Conservation (phyloP, 2,113 vertebrate species). For the Dipodomys spectabilis region DNA sequence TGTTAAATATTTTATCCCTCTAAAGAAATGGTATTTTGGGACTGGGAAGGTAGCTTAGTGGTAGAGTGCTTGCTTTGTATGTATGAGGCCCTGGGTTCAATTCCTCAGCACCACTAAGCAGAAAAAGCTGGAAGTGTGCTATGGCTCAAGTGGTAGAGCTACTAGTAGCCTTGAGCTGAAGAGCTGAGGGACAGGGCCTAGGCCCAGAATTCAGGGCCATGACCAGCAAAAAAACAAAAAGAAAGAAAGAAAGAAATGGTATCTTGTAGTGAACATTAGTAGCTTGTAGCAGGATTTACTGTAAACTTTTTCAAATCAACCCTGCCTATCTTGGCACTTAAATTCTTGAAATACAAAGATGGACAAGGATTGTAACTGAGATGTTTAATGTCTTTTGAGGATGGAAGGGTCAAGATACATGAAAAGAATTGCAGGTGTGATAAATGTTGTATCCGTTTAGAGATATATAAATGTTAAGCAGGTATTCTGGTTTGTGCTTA, state of each 20-base stretch:
- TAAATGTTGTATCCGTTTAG: not conserved
- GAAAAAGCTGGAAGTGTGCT: too few relatives aligned
- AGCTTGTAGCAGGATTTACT: not conserved
- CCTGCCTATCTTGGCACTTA: not conserved
- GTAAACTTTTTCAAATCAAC: not conserved
- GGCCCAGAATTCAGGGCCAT: too few relatives aligned
- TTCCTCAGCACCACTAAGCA: too few relatives aligned
- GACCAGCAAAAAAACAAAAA: too few relatives aligned
- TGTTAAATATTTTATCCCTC: not conserved
- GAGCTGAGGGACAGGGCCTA: too few relatives aligned
- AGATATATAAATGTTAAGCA: constrained; percentile 20
- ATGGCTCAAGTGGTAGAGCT: too few relatives aligned
- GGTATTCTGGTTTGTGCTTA: constrained; percentile 16
- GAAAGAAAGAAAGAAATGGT: constrained; percentile 2
- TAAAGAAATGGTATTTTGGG: not conserved
- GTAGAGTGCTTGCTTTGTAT: too few relatives aligned
- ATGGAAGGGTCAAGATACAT: not conserved
- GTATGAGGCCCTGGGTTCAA: too few relatives aligned
- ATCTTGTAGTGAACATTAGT: constrained; percentile 24
- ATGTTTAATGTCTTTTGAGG: not conserved
- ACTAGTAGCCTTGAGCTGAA: too few relatives aligned
- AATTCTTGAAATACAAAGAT: not conserved
- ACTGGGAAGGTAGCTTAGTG: too few relatives aligned
- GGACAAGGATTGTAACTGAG: not conserved
- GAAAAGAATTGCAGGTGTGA: not conserved